Evolutionary conservation across 2,797 vertebrate species (phyloP).

Genomic region (Lates japonicus): DNA sequence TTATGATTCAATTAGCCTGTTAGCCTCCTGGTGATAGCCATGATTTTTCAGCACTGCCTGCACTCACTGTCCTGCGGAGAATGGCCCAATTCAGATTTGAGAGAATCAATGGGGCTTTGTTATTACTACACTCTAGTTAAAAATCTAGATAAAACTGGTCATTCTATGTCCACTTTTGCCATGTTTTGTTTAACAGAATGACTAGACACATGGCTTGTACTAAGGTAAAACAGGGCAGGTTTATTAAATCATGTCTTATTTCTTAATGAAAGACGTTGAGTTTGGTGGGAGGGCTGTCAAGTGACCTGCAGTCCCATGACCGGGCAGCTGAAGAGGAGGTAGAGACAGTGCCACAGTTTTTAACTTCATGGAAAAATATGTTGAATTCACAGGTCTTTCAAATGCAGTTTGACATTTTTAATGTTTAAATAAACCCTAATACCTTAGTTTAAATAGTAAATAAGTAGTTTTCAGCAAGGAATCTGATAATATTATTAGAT

Average conservation of each 20-base stretch:
- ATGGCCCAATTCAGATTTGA: constrained; percentile 37
- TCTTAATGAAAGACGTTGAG: constrained; percentile 75
- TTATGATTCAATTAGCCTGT: constrained; percentile 64
- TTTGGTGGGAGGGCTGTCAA: constrained; percentile 63
- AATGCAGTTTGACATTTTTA: background rate
- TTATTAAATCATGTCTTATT: constrained; percentile 64
- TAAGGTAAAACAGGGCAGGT: constrained; percentile 21
- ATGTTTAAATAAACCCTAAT: background rate
- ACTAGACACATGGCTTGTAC: background rate
- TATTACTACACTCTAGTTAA: background rate
- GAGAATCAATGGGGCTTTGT: constrained; percentile 24
- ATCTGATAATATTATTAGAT: constrained; percentile 5
- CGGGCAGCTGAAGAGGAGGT: background rate
- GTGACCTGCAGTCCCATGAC: constrained; percentile 79
- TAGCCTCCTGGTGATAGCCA: constrained; percentile 10
- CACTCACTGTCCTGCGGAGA: constrained; percentile 27
- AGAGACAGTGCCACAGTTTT: background rate
- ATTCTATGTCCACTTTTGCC: background rate
- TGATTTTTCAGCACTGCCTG: constrained; percentile 12
- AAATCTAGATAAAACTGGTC: background rate
- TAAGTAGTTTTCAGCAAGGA: background rate
- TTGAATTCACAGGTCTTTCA: background rate
- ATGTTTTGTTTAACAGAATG: constrained; percentile 1
- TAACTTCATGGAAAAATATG: background rate
- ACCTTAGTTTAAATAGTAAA: background rate